phyloP scores from a whole-genome alignment of 2,888 invertebrate species.

The Malthinus seriepunctatus region DNA sequence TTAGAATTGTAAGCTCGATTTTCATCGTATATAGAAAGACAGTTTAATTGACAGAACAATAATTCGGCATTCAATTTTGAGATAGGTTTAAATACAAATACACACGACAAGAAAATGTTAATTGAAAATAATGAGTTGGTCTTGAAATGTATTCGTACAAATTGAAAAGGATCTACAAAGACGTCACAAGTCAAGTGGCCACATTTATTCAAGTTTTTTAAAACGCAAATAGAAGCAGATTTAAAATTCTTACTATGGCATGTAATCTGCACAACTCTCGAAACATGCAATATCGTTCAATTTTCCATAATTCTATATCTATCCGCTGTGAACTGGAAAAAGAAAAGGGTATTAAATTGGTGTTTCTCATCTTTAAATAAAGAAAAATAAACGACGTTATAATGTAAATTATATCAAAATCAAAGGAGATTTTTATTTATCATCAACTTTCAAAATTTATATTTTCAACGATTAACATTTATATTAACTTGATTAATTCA shows the following conservation, averaged over 20 bases:
- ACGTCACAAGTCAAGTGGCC: slow-evolving; percentile 18
- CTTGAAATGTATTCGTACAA: slow-evolving; percentile 10
- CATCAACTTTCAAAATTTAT: background rate
- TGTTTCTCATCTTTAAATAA: slow-evolving; percentile 20
- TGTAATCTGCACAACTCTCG: slow-evolving; percentile 18
- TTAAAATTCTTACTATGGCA: slow-evolving; percentile 7
- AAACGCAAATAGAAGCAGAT: slow-evolving; percentile 16
- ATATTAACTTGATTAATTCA: slow-evolving; percentile 3
- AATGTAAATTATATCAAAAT: slow-evolving; percentile 17
- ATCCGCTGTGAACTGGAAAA: slow-evolving; percentile 30
- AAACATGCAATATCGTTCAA: slow-evolving; percentile 29
- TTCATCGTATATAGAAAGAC: slow-evolving; percentile 12
- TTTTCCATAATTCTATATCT: slow-evolving; percentile 25
- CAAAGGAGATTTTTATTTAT: too few relatives aligned
- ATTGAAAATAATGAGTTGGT: slow-evolving; percentile 27
- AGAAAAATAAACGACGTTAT: slow-evolving; percentile 14
- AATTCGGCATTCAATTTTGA: slow-evolving; percentile 20
- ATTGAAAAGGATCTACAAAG: slow-evolving; percentile 17
- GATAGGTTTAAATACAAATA: slow-evolving; percentile 13
- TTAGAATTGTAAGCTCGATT: slow-evolving; percentile 15
- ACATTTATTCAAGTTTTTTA: slow-evolving; percentile 14
- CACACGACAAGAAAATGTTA: slow-evolving; percentile 22
- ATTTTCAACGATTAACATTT: background rate
- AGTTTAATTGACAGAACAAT: slow-evolving; percentile 27
- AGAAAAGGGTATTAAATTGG: slow-evolving; percentile 12